Conservation (phyloP, 2,113 vertebrate genomes). For the Cyanocitta stelleri region DNA sequence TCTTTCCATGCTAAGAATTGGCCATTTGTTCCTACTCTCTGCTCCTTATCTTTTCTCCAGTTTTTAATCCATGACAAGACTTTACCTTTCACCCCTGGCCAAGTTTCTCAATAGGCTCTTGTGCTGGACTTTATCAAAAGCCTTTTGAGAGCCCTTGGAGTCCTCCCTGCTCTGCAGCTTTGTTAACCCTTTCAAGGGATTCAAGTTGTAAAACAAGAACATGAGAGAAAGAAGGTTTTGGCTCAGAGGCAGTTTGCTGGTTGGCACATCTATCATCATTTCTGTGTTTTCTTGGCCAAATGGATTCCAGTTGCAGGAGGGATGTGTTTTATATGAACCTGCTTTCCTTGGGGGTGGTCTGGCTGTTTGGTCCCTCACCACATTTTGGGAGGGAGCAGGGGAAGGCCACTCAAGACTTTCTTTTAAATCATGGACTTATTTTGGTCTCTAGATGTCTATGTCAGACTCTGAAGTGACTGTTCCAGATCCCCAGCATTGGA, state of each 20-base stretch:
- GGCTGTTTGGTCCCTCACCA: not conserved
- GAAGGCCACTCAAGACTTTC: not conserved
- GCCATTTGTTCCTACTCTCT: conserved; percentile 43
- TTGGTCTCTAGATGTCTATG: not conserved
- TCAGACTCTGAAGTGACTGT: not conserved
- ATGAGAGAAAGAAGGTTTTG: not conserved
- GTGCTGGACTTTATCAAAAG: conserved; percentile 55
- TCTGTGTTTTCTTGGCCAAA: conserved; percentile 16
- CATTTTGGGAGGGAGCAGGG: not conserved
- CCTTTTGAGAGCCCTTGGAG: conserved; percentile 28
- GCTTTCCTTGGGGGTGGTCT: not conserved
- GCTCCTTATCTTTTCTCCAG: conserved; percentile 54
- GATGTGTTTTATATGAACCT: not conserved
- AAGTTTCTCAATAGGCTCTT: conserved; percentile 65
- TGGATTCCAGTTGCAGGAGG: not conserved
- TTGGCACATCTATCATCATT: not conserved
- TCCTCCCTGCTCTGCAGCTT: not conserved
- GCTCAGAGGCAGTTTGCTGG: not conserved
- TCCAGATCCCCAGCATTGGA: not conserved
- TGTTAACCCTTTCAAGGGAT: conserved; percentile 37
- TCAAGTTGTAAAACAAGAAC: not conserved
- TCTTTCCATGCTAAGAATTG: conserved; percentile 2
- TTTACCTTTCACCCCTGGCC: conserved; percentile 60
- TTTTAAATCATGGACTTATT: not conserved
- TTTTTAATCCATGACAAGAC: conserved; percentile 57